A percentile compares a stretch with the other conserved stretches of the same genome.
phyloP scores from a whole-genome alignment of 2,113 vertebrate species.

The Struthidea cinerea region DNA sequence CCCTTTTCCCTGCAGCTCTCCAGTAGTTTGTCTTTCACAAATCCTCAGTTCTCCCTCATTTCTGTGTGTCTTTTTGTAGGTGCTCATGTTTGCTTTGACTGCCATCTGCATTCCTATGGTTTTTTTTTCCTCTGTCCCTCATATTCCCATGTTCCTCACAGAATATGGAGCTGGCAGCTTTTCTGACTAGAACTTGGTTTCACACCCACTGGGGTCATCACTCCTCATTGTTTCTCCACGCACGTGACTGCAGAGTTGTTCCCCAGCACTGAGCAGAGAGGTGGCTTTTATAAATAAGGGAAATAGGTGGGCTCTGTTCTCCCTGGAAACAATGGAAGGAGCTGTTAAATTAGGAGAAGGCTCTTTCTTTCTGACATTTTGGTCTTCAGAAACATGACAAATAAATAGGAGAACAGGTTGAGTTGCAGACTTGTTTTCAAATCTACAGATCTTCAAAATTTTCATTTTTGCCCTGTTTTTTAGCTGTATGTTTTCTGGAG shows the following conservation, averaged over 20 bases:
- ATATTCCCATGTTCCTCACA: neutral
- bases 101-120: neutral
- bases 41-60: neutral
- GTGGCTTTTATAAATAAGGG: conserved; percentile 30
- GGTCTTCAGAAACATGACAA: neutral
- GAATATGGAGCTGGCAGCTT: neutral
- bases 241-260: neutral
- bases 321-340: conserved; percentile 14
- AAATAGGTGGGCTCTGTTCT: conserved; percentile 31
- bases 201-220: neutral
- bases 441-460: neutral
- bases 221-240: neutral
- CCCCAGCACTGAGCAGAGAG: neutral
- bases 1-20: neutral
- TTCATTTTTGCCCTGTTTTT: neutral
- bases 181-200: neutral
- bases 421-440: neutral
- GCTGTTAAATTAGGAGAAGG: neutral
- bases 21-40: neutral
- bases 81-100: neutral
- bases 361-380: neutral
- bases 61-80: neutral
- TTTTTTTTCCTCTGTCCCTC: neutral
- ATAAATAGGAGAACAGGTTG: neutral
- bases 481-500: neutral